A percentile compares a stretch with the other conserved stretches of the same genome.
These are phyloP conservation scores for Pseudolaguvia tuberculata DNA, from an alignment of 2,113 vertebrate genomes.

Conservation along the genomic window DNA sequence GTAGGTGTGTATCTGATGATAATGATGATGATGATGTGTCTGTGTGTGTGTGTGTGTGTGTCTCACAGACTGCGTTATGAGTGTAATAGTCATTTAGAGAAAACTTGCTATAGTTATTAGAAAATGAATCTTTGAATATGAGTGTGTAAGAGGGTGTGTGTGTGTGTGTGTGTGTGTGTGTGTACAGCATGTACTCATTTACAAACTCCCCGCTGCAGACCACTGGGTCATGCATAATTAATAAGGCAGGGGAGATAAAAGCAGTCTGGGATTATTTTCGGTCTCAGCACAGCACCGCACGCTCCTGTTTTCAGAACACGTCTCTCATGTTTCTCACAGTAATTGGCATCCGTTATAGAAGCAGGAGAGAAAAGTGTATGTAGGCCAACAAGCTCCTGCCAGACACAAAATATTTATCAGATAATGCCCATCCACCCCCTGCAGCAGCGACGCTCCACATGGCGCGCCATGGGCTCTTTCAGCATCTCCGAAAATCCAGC, in stretches of 20 bases:
- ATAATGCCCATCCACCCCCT: constrained; percentile 41
- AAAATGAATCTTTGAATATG: constrained; percentile 6
- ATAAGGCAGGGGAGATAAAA: constrained; percentile 46
- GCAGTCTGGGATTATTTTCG: constrained; percentile 41
- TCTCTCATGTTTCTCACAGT: constrained; percentile 35
- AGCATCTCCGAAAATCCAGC: constrained; percentile 6
- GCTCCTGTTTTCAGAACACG: constrained; percentile 22
- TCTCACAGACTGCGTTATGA: constrained; percentile 10
- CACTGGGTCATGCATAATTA: constrained; percentile 51
- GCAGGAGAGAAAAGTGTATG: constrained; percentile 38
- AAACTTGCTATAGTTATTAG: constrained; percentile 39
- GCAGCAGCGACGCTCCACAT: constrained; percentile 17
- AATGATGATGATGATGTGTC: neutral
- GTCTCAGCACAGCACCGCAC: neutral
- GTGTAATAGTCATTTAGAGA: constrained; percentile 39
- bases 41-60: constrained; percentile 1
- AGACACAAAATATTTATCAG: constrained; percentile 48
- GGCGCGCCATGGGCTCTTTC: constrained; percentile 11
- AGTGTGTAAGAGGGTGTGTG: neutral
- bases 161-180: neutral
- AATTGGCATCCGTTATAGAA: constrained; percentile 45
- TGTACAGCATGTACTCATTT: constrained; percentile 29
- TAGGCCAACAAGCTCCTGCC: constrained; percentile 50
- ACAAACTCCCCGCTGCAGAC: constrained; percentile 15
- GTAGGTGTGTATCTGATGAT: neutral